Percentiles rank a stretch among this genome's conserved stretches.
Conservation (phyloP, 2,113 vertebrate species). For the Megaceryle torquata region DNA sequence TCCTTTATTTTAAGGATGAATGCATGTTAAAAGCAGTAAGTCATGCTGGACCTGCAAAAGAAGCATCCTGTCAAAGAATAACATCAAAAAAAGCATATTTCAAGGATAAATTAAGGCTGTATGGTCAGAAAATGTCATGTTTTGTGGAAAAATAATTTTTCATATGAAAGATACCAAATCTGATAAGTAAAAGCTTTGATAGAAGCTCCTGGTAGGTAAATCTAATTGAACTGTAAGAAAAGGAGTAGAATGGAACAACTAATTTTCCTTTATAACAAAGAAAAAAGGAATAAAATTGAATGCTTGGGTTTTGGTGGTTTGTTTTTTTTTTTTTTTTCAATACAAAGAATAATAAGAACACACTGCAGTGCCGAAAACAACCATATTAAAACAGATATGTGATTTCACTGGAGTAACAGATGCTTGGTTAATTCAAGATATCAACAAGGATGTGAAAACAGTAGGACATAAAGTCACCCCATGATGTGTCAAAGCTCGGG, state of each 20-base stretch:
- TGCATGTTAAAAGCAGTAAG: neutral
- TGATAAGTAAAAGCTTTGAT: neutral
- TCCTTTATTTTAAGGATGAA: neutral
- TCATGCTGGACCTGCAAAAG: neutral
- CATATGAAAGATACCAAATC: neutral
- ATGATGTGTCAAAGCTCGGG: slow-evolving; percentile 48
- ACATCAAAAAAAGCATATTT: neutral
- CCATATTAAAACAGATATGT: slow-evolving; percentile 43
- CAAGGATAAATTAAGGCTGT: neutral
- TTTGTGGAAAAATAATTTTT: neutral
- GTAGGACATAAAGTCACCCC: slow-evolving; percentile 60
- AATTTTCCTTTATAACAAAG: neutral
- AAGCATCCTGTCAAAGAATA: neutral
- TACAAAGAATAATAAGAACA: slow-evolving; percentile 24
- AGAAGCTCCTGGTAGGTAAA: neutral
- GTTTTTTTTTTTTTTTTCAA: neutral
- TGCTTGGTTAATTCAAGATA: slow-evolving; percentile 69
- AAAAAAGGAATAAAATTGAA: neutral
- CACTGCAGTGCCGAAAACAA: slow-evolving; percentile 37
- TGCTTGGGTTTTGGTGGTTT: neutral
- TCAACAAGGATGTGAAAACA: slow-evolving; percentile 66
- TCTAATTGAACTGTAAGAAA: neutral
- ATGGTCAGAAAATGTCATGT: neutral
- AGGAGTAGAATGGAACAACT: neutral
- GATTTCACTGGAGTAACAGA: slow-evolving; percentile 60